Evolutionary conservation across 2,888 invertebrate genomes (phyloP).

Genomic region (Spicauda simplicius): DNA sequence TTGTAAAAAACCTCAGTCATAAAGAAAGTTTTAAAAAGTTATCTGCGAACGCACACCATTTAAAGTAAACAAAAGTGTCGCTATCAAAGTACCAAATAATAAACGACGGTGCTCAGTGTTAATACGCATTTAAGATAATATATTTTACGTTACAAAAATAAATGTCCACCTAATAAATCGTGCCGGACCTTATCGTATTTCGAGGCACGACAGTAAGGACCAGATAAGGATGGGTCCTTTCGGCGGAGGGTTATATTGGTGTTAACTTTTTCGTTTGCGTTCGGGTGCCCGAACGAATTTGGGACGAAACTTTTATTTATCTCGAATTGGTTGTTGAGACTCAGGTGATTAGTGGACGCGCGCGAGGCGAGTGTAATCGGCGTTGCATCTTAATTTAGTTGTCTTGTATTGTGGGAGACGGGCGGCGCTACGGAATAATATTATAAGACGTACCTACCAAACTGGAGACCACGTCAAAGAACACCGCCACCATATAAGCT

Average conservation of each 20-base stretch:
- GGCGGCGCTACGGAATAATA: conserved; percentile 58
- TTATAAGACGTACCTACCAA: conserved; percentile 52
- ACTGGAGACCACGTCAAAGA: conserved; percentile 64
- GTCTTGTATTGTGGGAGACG: conserved; percentile 77
- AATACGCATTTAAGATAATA: conserved; percentile 84
- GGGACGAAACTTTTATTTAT: conserved; percentile 39
- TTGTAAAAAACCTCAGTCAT: background rate
- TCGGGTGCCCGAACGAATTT: conserved; percentile 30
- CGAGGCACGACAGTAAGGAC: conserved; percentile 74
- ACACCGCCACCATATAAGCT: conserved; percentile 44
- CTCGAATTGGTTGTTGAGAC: conserved; percentile 51
- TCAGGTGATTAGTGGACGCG: conserved; percentile 53
- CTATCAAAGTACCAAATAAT: conserved; percentile 64
- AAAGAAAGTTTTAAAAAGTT: conserved; percentile 23
- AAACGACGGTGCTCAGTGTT: conserved; percentile 77
- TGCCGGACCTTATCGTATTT: conserved; percentile 74
- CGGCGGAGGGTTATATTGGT: conserved; percentile 51
- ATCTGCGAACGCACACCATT: conserved; percentile 35
- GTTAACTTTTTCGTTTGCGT: conserved; percentile 41
- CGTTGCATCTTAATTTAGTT: conserved; percentile 83
- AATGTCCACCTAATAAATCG: conserved; percentile 82
- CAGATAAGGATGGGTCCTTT: conserved; percentile 72
- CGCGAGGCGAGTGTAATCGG: conserved; percentile 72
- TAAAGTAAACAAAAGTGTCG: conserved; percentile 38
- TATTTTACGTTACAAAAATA: conserved; percentile 79